phyloP scores from a whole-genome alignment of 2,888 invertebrate genomes.

The Autographa pulchrina region DNA sequence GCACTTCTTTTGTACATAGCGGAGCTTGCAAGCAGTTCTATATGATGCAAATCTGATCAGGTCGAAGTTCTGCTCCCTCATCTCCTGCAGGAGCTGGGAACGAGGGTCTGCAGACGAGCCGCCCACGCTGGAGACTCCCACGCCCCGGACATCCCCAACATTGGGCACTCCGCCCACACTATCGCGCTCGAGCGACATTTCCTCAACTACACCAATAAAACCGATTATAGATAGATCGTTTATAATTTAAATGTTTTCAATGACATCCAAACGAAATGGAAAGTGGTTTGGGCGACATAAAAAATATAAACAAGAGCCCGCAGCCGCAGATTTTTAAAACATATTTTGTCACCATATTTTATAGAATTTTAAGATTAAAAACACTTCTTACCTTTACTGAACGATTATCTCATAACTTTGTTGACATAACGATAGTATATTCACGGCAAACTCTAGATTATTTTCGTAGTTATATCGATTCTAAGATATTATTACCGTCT shows the following conservation, averaged over 20 bases:
- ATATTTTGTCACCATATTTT: constrained; percentile 21
- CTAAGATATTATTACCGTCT: constrained; percentile 70
- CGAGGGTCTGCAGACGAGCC: constrained; percentile 90
- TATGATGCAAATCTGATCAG: constrained; percentile 99
- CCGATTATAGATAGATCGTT: neutral
- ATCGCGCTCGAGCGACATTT: constrained; percentile 84
- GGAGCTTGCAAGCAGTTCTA: constrained; percentile 98
- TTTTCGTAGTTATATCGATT: constrained; percentile 83
- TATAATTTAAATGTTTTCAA: constrained; percentile 14
- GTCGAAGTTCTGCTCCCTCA: constrained; percentile 97
- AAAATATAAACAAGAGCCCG: constrained; percentile 59
- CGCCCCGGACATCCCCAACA: constrained; percentile 60
- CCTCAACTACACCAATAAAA: constrained; percentile 39
- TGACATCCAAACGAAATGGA: constrained; percentile 50
- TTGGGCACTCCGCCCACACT: constrained; percentile 74
- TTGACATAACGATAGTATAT: constrained; percentile 81
- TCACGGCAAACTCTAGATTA: constrained; percentile 76
- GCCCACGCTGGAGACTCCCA: constrained; percentile 58
- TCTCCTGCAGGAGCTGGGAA: constrained; percentile 94
- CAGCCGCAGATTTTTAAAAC: constrained; percentile 27
- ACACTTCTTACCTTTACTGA: constrained; percentile 71
- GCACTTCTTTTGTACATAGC: constrained; percentile 99
- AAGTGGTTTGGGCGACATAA: constrained; percentile 36
- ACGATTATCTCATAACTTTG: constrained; percentile 81
- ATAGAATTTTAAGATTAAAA: constrained; percentile 25